A percentile compares a stretch with the other conserved stretches of the same genome.
phyloP scores from a whole-genome alignment of 2,113 vertebrate genomes.

The Neotoma lepida region DNA sequence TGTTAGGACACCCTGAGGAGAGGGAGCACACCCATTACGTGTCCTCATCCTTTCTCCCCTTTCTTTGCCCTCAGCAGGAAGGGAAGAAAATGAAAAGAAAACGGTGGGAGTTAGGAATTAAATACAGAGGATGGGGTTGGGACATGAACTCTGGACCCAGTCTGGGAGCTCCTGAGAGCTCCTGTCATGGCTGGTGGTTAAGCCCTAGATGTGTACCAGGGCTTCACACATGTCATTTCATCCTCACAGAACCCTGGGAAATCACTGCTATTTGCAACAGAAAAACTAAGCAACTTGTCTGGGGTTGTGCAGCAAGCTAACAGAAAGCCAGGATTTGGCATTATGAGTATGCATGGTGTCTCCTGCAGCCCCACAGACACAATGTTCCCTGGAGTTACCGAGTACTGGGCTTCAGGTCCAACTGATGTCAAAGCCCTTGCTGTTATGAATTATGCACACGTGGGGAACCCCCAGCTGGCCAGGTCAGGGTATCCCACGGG shows the following conservation, averaged over 20 bases:
- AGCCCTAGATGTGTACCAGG: not conserved
- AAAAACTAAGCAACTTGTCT: conserved; percentile 29
- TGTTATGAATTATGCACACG: too few relatives aligned
- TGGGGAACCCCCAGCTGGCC: too few relatives aligned
- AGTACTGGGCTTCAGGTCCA: not conserved
- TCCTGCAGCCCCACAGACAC: not conserved
- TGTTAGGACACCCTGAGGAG: conserved; percentile 2
- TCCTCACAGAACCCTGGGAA: not conserved
- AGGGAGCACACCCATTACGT: not conserved
- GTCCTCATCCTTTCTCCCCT: conserved; percentile 37
- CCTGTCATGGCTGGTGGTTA: not conserved
- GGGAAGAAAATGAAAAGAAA: conserved; percentile 39
- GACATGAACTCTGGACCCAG: conserved; percentile 39
- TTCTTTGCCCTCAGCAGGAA: conserved; percentile 46
- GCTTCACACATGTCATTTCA: not conserved
- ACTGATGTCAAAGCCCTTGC: not conserved
- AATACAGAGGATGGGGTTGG: not conserved
- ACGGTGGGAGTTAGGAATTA: conserved; percentile 50
- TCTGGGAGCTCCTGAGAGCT: conserved; percentile 32
- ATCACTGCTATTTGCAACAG: not conserved
- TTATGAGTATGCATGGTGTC: not conserved
- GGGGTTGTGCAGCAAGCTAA: not conserved
- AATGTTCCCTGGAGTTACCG: not conserved
- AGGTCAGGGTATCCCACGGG: too few relatives aligned
- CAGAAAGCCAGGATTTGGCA: not conserved